Evolutionary conservation across 2,113 vertebrate genomes (phyloP).

Genomic region (Porphyrio hochstetteri): DNA sequence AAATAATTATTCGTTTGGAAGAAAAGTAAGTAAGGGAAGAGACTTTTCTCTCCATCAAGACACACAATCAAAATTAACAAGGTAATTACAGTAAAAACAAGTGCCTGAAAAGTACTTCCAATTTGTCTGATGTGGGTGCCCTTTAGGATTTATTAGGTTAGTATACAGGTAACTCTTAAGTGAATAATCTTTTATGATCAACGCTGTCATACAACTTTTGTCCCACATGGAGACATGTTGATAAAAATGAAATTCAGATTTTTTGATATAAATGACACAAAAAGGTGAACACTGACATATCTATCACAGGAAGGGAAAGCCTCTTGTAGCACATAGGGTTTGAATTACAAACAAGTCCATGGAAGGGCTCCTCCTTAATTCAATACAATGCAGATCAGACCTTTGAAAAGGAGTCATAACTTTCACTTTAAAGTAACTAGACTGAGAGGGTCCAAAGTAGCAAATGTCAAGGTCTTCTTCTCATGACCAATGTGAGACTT

Average conservation of each 20-base stretch:
- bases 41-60: background rate
- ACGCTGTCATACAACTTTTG: background rate
- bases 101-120: background rate
- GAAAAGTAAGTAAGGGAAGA: background rate
- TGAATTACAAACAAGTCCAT: background rate
- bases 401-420: background rate
- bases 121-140: background rate
- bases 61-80: background rate
- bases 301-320: background rate
- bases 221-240: fast-evolving
- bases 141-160: background rate
- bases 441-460: background rate
- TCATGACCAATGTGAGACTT: background rate
- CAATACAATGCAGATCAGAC: background rate
- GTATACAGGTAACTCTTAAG: background rate
- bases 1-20: background rate
- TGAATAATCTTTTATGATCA: background rate
- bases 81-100: background rate
- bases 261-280: background rate
- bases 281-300: background rate
- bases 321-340: background rate
- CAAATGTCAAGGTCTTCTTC: background rate
- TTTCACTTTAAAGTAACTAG: background rate
- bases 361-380: background rate
- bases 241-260: background rate